A percentile compares a stretch with the other conserved stretches of the same genome.
phyloP scores from a whole-genome alignment of 2,888 invertebrate species.

The Coelinius sp. region DNA sequence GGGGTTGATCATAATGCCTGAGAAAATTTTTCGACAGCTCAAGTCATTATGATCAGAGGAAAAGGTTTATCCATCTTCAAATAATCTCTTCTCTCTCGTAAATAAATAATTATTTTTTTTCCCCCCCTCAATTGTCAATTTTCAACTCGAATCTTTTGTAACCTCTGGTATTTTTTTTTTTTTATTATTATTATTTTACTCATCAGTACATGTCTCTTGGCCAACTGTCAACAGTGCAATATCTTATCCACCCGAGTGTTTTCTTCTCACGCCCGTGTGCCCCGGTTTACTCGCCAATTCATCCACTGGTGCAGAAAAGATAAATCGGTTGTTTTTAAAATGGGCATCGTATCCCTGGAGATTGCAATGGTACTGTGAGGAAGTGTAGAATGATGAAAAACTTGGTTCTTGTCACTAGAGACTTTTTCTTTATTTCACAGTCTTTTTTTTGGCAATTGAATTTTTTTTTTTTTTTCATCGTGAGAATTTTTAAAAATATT shows the following conservation, averaged over 20 bases:
- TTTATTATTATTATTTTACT: no score
- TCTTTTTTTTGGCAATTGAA: neutral
- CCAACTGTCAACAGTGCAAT: slow-evolving; percentile 52
- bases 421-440: neutral
- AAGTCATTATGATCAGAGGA: neutral
- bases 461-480: neutral
- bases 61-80: neutral
- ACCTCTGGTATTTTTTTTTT: neutral
- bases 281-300: slow-evolving; percentile 51
- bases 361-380: slow-evolving; percentile 10
- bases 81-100: neutral
- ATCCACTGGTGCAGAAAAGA: slow-evolving; percentile 63
- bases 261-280: slow-evolving; percentile 54
- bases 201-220: slow-evolving; percentile 18
- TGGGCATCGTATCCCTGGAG: slow-evolving; percentile 25
- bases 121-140: neutral
- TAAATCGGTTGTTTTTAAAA: slow-evolving; percentile 66
- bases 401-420: slow-evolving; percentile 21
- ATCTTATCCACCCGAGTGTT: slow-evolving; percentile 56
- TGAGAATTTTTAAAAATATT: no score
- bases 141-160: neutral
- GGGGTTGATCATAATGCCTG: neutral
- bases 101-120: neutral
- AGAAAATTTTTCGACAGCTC: neutral
- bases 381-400: slow-evolving; percentile 5